Evolutionary conservation across 1,140 invertebrate species (phyloP), one percentile per base, ranked within the genome.

Genomic region (Hypsibius dujardini): DNA sequence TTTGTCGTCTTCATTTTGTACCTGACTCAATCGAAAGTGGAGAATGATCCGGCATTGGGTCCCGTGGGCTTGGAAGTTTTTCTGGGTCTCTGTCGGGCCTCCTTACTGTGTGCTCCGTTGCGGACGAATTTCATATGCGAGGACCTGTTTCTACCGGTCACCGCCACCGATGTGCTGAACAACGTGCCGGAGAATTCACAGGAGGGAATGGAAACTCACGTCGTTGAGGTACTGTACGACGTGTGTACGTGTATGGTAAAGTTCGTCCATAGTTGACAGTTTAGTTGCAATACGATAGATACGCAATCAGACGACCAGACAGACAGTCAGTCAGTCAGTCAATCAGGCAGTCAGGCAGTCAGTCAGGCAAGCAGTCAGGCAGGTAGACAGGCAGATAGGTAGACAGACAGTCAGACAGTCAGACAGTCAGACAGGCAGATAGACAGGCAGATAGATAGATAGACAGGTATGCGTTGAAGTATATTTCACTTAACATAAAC

Each of bases 201-300:
- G 42, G 62, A 67, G 12, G 62, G 42, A 56, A 56, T 56, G 50
- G n/a, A 56, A 7, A 56, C n/a, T 56, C n/a, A 56, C 50, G 50
- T 56, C 50, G n/a, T 56, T n/a, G 50, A 7, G 50, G 50, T n/a
- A 56, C n/a, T 56, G n/a, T n/a, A n/a, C 50, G 50, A 56, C n/a
- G 50, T 12, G 7, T 7, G 7, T n/a, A n/a, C 50, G n/a, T n/a
- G 50, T 56, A 56, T 56, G 50, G 50, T 56, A 56, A 7, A 56
- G 50, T 56, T 56, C 50, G 50, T 56, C 50, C n/a, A 7, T 56
- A 12, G 7, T 7, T 56, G 50, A 7, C 50, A 12, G 7, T 56
- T 12, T 56, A 7, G n/a, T n/a, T 56, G 7, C 50, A n/a, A 56
- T 7, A 56, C 50, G 50, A 56, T 56, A n/a, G 50, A 56, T 56